Evolutionary conservation across 2,888 invertebrate genomes (phyloP).

Genomic region (Ichneumoninae sp.): DNA sequence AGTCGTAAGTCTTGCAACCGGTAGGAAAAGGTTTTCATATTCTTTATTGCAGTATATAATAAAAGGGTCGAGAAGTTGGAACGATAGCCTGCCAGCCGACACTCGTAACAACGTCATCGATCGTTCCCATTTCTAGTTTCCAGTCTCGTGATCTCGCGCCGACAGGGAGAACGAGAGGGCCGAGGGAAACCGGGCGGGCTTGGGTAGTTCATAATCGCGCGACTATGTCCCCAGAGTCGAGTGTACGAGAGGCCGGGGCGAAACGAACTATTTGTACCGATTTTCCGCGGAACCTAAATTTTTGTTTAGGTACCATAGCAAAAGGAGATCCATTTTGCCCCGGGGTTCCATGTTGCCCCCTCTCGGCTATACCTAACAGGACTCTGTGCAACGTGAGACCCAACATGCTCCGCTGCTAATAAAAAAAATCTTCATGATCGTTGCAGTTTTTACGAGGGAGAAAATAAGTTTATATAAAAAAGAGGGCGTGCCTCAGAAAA

Average conservation of each 20-base stretch:
- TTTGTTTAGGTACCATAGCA: neutral
- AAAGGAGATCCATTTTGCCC: neutral
- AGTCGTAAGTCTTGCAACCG: neutral
- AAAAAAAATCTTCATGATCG: neutral
- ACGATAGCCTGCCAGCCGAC: constrained; percentile 32
- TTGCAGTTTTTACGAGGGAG: constrained; percentile 4
- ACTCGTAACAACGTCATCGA: constrained; percentile 69
- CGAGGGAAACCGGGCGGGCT: constrained; percentile 39
- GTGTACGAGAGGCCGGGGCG: constrained; percentile 55
- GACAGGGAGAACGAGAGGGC: constrained; percentile 45
- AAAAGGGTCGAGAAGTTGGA: constrained; percentile 40
- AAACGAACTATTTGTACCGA: neutral
- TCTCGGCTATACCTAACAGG: neutral
- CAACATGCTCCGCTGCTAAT: neutral
- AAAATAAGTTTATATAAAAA: neutral
- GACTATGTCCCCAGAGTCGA: constrained; percentile 29
- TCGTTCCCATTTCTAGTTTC: constrained; percentile 71
- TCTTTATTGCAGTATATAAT: constrained; percentile 53
- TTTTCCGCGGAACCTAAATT: neutral
- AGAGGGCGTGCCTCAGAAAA: neutral
- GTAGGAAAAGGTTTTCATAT: constrained; percentile 27
- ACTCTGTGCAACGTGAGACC: neutral
- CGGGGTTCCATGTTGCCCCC: no score
- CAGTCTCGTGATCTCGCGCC: constrained; percentile 66
- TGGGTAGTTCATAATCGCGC: constrained; percentile 45